Percentiles rank a stretch among this genome's conserved stretches.
These are phyloP conservation scores for Rattus rattus DNA, from an alignment of 2,113 vertebrate species.

Conservation along the genomic window DNA sequence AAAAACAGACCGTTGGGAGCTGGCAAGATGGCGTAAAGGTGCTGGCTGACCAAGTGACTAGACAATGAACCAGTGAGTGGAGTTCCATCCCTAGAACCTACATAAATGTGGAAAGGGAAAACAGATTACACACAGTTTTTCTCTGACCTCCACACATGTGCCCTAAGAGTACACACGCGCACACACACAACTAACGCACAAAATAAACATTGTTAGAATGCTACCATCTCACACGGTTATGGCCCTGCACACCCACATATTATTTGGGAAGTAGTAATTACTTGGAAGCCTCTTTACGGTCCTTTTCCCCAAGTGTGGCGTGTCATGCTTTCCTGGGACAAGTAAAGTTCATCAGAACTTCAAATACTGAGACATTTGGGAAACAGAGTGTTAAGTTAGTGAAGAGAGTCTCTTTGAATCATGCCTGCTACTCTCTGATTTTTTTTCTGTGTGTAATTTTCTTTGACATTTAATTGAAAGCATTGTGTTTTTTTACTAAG, in stretches of 20 bases:
- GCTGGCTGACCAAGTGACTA: background rate
- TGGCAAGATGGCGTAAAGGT: background rate
- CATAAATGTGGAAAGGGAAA: background rate
- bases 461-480: constrained; percentile 76
- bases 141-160: background rate
- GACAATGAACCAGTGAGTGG: background rate
- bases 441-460: constrained; percentile 45
- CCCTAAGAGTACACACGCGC: background rate
- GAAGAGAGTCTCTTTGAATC: constrained; percentile 16
- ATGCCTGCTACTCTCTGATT: constrained; percentile 38
- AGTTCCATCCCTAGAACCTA: background rate
- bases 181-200: background rate
- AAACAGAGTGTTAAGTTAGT: constrained; percentile 31
- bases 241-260: too few species aligned
- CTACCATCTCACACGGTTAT: too few species aligned
- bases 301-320: background rate
- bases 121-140: background rate
- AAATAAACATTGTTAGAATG: background rate
- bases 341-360: constrained; percentile 43
- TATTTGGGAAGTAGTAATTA: too few species aligned
- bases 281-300: too few species aligned
- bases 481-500: constrained; percentile 36
- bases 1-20: constrained; percentile 37
- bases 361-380: constrained; percentile 39
- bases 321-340: constrained; percentile 46